Evolutionary conservation across 2,113 vertebrate species (phyloP), one percentile per base, ranked within the genome.

Genomic region (Rallus limicola): DNA sequence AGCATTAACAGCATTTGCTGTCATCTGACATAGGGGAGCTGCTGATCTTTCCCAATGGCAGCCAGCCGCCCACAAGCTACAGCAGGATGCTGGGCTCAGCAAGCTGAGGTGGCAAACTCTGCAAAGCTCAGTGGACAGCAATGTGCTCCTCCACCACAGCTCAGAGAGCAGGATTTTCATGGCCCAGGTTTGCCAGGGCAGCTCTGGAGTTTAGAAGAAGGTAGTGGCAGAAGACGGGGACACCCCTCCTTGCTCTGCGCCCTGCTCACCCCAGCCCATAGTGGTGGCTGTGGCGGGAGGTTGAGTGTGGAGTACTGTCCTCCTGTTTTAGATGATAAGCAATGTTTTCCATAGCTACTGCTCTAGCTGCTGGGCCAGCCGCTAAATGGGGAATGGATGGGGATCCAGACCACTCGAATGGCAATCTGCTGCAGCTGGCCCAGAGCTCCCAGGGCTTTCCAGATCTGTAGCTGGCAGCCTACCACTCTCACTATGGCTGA

Each of bases 231-330:
- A 31, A 89, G 10, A 67, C 6, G 8, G 11, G 40, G 4, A 6
- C 14, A 48, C 7, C 17, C 0, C 1, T 68, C 4, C 4, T 19
- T 1, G 1, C 16, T 38, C 33, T 77, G 12, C 2, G 2, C 4
- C 11, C 17, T 63, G 7, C 26, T 53, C 53, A 11, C 5, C 5
- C 16, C 31, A 70, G 36, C 1, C 29, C 23, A 6, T 16, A 26
- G 17, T 29, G 63, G 24, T 52, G 3, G 48, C 21, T 24, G 50
- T 24, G 50, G 50, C 11, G 50, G 12, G 50, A 12, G 25, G 50
- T 8, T 55, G 9, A 64, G 29, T 33, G 16, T 11, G 40, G 36
- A 34, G 23, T 48, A 28, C 31, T 65, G 4, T 34, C 5, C 26
- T 65, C 11, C 11, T 16, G 31, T 69, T 67, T 64, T 33, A 36